Conservation (phyloP, 2,888 invertebrate species). For the Coremacera marginata region DNA sequence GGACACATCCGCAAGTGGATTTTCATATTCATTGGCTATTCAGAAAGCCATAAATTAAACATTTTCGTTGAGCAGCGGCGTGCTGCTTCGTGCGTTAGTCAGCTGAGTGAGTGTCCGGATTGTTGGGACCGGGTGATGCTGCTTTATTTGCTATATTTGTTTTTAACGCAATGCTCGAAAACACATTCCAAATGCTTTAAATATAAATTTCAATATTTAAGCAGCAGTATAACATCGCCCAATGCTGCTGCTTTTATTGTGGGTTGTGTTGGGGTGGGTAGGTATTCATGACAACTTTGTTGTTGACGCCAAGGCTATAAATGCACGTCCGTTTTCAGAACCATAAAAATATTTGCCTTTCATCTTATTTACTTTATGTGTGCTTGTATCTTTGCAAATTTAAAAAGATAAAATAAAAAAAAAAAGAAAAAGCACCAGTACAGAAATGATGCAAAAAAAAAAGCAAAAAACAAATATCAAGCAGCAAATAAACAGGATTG, state of each 20-base stretch:
- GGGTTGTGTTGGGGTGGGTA: not conserved
- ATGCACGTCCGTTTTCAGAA: constrained; percentile 19
- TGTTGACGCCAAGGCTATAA: not conserved
- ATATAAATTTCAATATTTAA: constrained; percentile 44
- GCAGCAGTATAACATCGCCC: not conserved
- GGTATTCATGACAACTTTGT: not conserved
- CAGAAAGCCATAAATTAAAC: constrained; percentile 42
- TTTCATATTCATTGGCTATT: constrained; percentile 43
- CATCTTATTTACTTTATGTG: constrained; percentile 40
- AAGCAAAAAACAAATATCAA: not conserved
- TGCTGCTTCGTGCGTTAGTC: no score
- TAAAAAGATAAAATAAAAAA: constrained; percentile 1
- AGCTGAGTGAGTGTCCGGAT: not conserved
- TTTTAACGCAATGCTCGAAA: constrained; percentile 30
- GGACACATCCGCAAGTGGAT: constrained; percentile 38
- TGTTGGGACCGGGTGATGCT: not conserved
- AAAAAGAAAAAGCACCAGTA: not conserved
- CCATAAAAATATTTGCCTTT: constrained; percentile 39
- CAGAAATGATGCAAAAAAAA: not conserved
- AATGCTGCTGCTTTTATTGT: no score
- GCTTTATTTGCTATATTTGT: constrained; percentile 16
- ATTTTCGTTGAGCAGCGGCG: constrained; percentile 23
- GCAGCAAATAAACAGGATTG: constrained; percentile 16
- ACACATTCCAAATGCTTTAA: constrained; percentile 38
- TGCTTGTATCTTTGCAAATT: constrained; percentile 25